Evolutionary conservation across 2,113 vertebrate genomes (phyloP).

Genomic region (Ailuropoda melanoleuca): DNA sequence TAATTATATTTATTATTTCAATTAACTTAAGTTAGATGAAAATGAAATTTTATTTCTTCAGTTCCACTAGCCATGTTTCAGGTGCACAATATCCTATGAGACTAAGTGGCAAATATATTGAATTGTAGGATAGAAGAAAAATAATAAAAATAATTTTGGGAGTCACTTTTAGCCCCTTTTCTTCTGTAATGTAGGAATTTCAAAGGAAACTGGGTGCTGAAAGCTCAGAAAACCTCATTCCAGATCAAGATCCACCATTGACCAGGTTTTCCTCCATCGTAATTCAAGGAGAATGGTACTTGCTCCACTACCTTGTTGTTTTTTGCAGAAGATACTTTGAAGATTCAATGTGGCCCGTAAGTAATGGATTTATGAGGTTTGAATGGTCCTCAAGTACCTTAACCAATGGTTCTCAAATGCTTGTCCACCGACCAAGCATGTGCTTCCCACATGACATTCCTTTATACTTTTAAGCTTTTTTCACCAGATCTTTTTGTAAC

Average conservation of each 20-base stretch:
- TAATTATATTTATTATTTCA: constrained; percentile 1
- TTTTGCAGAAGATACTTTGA: constrained; percentile 23
- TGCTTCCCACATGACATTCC: not conserved
- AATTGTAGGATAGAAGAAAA: not conserved
- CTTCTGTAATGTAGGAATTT: not conserved
- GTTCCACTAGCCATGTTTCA: not conserved
- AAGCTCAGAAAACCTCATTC: not conserved
- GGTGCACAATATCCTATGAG: not conserved
- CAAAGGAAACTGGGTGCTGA: not conserved
- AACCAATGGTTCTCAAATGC: not conserved
- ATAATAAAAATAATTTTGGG: not conserved
- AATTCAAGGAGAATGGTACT: not conserved
- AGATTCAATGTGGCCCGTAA: not conserved
- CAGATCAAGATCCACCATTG: not conserved
- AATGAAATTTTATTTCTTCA: not conserved
- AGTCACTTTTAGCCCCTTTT: not conserved
- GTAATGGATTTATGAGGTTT: not conserved
- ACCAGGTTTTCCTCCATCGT: not conserved
- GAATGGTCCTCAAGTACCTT: not conserved
- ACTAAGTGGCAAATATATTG: not conserved
- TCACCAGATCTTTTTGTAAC: not conserved
- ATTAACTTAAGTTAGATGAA: not conserved
- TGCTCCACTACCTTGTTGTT: not conserved
- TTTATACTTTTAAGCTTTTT: not conserved
- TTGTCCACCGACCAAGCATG: not conserved